A percentile compares a stretch with the other conserved stretches of the same genome.
Conservation (phyloP, 2,888 invertebrate genomes). For the Tiliacea aurago region DNA sequence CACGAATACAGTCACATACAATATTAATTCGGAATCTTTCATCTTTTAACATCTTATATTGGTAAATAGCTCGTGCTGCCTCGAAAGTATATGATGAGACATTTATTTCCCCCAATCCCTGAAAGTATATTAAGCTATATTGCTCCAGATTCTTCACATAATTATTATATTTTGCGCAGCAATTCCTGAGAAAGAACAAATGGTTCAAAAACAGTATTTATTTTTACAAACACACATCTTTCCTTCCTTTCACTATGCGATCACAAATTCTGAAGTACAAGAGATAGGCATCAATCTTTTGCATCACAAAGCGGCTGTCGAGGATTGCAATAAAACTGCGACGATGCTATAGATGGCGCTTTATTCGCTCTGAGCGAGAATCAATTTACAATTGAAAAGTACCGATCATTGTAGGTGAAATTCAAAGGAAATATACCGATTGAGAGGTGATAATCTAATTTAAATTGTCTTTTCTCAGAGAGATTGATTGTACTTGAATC, state of each 20-base stretch:
- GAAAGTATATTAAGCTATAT: too few relatives aligned
- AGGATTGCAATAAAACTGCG: constrained; percentile 73
- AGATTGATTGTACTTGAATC: too few relatives aligned
- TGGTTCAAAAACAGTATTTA: too few relatives aligned
- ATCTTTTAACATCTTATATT: too few relatives aligned
- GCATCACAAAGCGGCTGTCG: constrained; percentile 76
- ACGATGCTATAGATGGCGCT: constrained; percentile 59
- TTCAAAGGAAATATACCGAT: constrained; percentile 2
- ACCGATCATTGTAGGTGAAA: constrained; percentile 10
- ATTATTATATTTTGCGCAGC: too few relatives aligned
- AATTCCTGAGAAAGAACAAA: not conserved
- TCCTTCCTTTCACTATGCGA: too few relatives aligned
- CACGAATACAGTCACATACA: not conserved
- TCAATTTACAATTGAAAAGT: constrained; percentile 53
- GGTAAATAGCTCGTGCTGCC: too few relatives aligned
- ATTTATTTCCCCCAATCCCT: too few relatives aligned
- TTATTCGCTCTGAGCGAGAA: constrained; percentile 31
- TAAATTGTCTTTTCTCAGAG: not conserved
- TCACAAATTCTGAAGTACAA: constrained; percentile 62
- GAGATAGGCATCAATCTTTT: constrained; percentile 82
- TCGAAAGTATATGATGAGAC: too few relatives aligned
- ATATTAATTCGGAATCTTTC: not conserved
- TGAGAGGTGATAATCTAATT: not conserved
- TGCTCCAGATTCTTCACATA: too few relatives aligned
- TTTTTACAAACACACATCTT: too few relatives aligned